Evolutionary conservation across 2,113 vertebrate species (phyloP).

Genomic region (Phaethon lepturus): DNA sequence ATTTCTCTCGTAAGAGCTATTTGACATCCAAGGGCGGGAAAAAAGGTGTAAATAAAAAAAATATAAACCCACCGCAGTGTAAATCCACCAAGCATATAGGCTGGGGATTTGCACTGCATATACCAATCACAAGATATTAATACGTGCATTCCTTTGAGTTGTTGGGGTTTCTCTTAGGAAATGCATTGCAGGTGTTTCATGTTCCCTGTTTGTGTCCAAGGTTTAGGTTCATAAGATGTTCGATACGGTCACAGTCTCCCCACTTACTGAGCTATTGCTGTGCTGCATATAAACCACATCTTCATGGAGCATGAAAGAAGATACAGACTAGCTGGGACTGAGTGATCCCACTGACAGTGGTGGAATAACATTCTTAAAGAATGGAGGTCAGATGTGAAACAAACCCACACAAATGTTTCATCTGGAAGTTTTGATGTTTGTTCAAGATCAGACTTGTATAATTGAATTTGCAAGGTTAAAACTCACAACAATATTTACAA

Average conservation of each 20-base stretch:
- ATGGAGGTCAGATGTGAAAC: neutral
- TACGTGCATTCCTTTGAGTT: neutral
- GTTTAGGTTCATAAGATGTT: neutral
- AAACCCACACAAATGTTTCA: neutral
- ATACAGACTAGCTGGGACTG: neutral
- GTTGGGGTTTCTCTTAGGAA: neutral
- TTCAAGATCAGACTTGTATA: neutral
- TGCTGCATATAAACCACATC: neutral
- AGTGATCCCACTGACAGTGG: neutral
- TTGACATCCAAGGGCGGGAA: neutral
- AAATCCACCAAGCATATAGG: neutral
- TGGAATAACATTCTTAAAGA: neutral
- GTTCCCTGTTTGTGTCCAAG: accelerated
- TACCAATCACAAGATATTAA: no score
- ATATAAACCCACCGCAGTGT: neutral
- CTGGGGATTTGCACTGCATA: neutral
- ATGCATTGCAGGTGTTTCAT: neutral
- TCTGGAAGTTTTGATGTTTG: neutral
- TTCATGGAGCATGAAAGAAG: neutral
- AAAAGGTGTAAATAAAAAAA: neutral
- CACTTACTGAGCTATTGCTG: neutral
- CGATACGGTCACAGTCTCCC: accelerated
- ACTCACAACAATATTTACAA: neutral
- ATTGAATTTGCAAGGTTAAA: neutral
- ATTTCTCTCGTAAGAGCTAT: neutral